Percentiles rank a stretch among this genome's conserved stretches.
These are phyloP conservation scores for Lophius piscatorius DNA, from an alignment of 2,113 vertebrate genomes.

Conservation along the genomic window DNA sequence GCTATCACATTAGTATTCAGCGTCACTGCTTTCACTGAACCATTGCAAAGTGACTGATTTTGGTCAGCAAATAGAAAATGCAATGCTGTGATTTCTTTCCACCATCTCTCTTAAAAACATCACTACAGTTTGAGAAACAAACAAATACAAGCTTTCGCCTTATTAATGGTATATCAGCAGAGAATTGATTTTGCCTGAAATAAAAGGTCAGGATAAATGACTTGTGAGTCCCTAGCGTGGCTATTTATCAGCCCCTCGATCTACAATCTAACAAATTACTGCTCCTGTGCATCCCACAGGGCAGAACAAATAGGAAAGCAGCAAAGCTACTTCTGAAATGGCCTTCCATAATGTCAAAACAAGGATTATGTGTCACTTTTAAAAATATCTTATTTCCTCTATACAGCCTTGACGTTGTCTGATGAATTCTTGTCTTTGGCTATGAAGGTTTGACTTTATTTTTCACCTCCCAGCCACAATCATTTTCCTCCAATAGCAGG, in stretches of 20 bases:
- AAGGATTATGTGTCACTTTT: slow-evolving; percentile 73
- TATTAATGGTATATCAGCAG: slow-evolving; percentile 76
- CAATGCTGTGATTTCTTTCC: slow-evolving; percentile 21
- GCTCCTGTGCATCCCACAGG: slow-evolving; percentile 49
- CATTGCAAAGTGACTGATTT: slow-evolving; percentile 51
- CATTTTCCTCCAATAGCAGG: slow-evolving; percentile 29
- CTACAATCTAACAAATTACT: slow-evolving; percentile 74
- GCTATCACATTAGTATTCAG: slow-evolving; percentile 25
- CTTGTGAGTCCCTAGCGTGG: slow-evolving; percentile 63
- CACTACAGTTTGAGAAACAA: slow-evolving; percentile 54
- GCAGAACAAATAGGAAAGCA: slow-evolving; percentile 66
- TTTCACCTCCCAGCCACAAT: slow-evolving; percentile 45
- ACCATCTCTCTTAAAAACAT: slow-evolving; percentile 35
- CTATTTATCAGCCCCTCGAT: slow-evolving; percentile 73
- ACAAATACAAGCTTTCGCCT: slow-evolving; percentile 69
- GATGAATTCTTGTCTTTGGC: slow-evolving; percentile 59
- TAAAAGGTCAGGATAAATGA: slow-evolving; percentile 83
- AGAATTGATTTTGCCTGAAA: slow-evolving; percentile 78
- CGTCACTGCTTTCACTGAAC: slow-evolving; percentile 27
- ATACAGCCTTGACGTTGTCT: slow-evolving; percentile 43
- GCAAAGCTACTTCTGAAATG: slow-evolving; percentile 71
- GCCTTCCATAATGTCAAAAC: slow-evolving; percentile 79
- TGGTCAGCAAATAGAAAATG: slow-evolving; percentile 46
- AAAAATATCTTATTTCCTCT: slow-evolving; percentile 43
- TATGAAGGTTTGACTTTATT: slow-evolving; percentile 46